Conservation (phyloP, 2,113 vertebrate genomes). For the Zootoca vivipara region DNA sequence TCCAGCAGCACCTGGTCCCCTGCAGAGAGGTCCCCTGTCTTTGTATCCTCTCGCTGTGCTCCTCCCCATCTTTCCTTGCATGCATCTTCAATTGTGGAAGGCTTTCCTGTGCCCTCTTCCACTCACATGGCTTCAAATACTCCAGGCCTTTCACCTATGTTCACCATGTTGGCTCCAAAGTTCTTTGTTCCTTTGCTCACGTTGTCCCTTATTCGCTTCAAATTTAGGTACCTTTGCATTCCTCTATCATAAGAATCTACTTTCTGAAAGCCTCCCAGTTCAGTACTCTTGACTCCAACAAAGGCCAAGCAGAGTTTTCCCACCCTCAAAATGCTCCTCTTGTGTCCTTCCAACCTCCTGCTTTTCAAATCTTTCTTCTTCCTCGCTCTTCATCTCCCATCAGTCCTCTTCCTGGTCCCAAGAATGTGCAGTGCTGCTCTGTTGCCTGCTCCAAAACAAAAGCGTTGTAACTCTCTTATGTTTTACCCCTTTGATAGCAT, state of each 20-base stretch:
- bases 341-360: neutral
- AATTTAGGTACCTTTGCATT: neutral
- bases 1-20: neutral
- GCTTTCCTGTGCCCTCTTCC: neutral
- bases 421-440: neutral
- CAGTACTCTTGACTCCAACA: neutral
- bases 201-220: neutral
- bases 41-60: neutral
- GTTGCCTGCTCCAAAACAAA: neutral
- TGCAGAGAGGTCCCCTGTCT: too few species aligned
- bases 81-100: neutral
- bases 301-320: neutral
- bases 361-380: neutral
- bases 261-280: neutral
- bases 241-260: neutral
- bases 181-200: neutral
- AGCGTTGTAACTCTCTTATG: neutral
- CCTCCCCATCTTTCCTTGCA: neutral
- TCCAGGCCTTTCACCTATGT: neutral
- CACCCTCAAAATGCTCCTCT: neutral
- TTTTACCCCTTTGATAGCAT: slow-evolving; percentile 43
- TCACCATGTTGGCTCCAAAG: neutral
- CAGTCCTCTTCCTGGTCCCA: too few species aligned
- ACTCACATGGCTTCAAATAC: neutral
- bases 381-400: too few species aligned